Evolutionary conservation across 2,888 invertebrate genomes (phyloP).

Genomic region (Phaonia tiefii): DNA sequence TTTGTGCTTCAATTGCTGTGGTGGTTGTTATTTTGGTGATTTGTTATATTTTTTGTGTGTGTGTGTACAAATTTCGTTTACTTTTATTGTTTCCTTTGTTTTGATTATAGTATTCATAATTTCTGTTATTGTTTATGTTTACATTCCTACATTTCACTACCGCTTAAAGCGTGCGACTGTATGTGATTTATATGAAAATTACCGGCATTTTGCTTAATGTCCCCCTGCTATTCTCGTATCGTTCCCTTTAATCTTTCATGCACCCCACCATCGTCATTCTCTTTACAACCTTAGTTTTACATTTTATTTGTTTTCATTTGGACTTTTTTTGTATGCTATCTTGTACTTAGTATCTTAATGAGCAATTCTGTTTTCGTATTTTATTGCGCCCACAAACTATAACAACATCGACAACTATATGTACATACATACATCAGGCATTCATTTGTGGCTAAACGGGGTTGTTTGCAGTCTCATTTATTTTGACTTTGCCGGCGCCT

Average conservation of each 20-base stretch:
- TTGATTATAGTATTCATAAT: conserved; percentile 22
- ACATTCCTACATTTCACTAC: conserved; percentile 6
- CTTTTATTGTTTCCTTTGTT: conserved; percentile 7
- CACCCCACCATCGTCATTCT: background rate
- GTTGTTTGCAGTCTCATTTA: background rate
- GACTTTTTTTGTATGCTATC: background rate
- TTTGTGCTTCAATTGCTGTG: too few species aligned
- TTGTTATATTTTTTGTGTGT: too few species aligned
- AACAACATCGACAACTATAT: background rate
- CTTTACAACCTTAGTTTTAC: background rate
- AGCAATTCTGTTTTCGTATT: background rate
- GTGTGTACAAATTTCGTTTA: background rate
- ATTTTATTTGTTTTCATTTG: background rate
- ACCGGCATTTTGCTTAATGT: too few species aligned
- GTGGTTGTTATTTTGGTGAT: too few species aligned
- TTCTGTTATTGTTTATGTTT: conserved; percentile 7
- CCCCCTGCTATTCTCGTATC: too few species aligned
- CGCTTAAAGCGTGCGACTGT: background rate
- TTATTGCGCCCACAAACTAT: conserved; percentile 12
- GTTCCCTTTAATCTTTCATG: too few species aligned
- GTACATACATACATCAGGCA: background rate
- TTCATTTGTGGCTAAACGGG: background rate
- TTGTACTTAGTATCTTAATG: background rate
- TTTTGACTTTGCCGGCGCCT: background rate
- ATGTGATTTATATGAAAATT: background rate